These are phyloP conservation scores for Onychomys leucogaster DNA, from an alignment of 2,797 vertebrate species.

Conservation along the genomic window DNA sequence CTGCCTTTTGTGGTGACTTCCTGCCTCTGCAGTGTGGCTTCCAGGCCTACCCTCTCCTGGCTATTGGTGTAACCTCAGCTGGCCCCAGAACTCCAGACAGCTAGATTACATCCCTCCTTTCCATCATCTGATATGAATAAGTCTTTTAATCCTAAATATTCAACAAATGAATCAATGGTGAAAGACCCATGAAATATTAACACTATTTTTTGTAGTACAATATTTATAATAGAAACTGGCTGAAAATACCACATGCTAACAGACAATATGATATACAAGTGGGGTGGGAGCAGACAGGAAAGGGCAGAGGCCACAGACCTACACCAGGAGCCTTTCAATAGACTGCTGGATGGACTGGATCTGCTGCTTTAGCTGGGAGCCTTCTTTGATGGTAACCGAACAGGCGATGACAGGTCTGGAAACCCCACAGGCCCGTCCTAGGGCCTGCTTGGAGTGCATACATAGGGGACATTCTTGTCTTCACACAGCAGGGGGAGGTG, in stretches of 20 bases:
- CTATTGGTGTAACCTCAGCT: not conserved
- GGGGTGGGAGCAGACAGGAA: not conserved
- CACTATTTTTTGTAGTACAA: slow-evolving; percentile 5
- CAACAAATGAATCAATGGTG: not conserved
- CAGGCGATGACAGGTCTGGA: no score
- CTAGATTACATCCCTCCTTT: not conserved
- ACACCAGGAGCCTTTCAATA: no score
- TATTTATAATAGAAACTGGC: slow-evolving; percentile 65
- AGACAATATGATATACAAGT: slow-evolving; percentile 19
- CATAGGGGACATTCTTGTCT: slow-evolving; percentile 98
- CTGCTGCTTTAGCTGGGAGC: no score
- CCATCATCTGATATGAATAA: not conserved
- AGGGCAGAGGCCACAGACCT: not conserved
- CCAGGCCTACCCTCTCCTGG: not conserved
- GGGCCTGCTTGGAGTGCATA: slow-evolving; percentile 98
- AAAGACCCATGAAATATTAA: not conserved
- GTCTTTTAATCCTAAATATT: slow-evolving; percentile 21
- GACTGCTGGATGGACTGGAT: no score
- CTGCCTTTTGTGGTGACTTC: not conserved
- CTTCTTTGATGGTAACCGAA: no score
- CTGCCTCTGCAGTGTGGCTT: not conserved
- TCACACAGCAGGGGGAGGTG: slow-evolving; percentile 97
- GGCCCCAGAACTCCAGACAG: not conserved
- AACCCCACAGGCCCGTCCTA: no score
- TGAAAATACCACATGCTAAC: slow-evolving; percentile 51